Evolutionary conservation across 2,888 invertebrate species (phyloP), one percentile per base, ranked within the genome.

Genomic region (Zelleria hepariella): DNA sequence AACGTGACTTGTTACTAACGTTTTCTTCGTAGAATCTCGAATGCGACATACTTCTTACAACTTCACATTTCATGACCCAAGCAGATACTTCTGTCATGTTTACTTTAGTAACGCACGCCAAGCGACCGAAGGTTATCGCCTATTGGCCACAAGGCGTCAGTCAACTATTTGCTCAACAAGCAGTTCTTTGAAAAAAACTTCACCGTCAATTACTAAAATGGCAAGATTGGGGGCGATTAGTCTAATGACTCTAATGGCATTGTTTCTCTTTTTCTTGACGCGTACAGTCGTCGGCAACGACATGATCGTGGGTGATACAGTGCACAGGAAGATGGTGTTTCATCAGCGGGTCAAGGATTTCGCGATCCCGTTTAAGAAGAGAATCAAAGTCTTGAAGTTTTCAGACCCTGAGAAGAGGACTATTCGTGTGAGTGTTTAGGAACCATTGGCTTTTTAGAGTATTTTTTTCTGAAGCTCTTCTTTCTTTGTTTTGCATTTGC

Each of bases 241-340:
- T 42, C 32, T 42, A 42, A 42, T 42, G 32, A 69, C 68, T 77
- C 51, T 20, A 20, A 23, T 53, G 53, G 24, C 10, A 15, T 32
- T 55, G 32, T 63, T 63, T 77, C 60, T 58, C 71, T 60, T 61
- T 60, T 58, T 49, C 58, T 25, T 6, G 49, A 59, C 21, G 67
- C 69, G 63, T 73, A 72, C 10, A 25, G 21, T 20, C 23, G 51
- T 51, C 4, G 51, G 51, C 4, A 10, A 67, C 73, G 87, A 88
- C 64, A 88, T 88, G 88, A 82, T 87, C 61, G 68, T 81, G 21
- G 87, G 87, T 54, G 87, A 88, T 63, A 86, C 80, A 1, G 85
- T 88, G 64, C 87, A 86, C 64, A 77, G 82, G 63, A 88, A 88
- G 71, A 86, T 88, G 87, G 82, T 88, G 60, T 87, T 85, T 66